phyloP scores from a whole-genome alignment of 2,888 invertebrate genomes.

The Gerosis bhagava region DNA sequence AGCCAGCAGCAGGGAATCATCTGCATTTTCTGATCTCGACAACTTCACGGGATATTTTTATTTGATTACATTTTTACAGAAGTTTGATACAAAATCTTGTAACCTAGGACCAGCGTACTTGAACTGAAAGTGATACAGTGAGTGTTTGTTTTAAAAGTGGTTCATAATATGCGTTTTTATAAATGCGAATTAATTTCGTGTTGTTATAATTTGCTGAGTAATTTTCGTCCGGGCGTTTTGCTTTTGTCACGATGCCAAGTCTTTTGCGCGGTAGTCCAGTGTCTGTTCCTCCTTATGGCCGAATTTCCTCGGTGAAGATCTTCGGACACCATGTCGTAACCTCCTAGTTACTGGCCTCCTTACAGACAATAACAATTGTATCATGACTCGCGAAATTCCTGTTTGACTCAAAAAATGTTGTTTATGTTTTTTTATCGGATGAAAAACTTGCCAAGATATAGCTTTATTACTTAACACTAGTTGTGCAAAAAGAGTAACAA shows the following conservation, averaged over 20 bases:
- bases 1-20: too few species aligned
- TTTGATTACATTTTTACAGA: conserved; percentile 30
- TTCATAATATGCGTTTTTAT: conserved; percentile 16
- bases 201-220: conserved; percentile 41
- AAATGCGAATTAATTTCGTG: conserved; percentile 29
- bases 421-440: too few species aligned
- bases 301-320: too few species aligned
- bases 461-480: too few species aligned
- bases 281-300: conserved; percentile 12
- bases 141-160: conserved; percentile 15
- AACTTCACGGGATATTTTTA: conserved; percentile 36
- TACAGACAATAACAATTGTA: too few species aligned
- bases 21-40: conserved; percentile 16
- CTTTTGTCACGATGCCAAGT: conserved; percentile 44
- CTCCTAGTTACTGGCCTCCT: too few species aligned
- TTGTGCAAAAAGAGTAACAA: too few species aligned
- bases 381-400: too few species aligned
- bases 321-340: too few species aligned
- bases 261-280: conserved; percentile 30
- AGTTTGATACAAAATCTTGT: conserved; percentile 24
- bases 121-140: conserved; percentile 13
- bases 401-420: too few species aligned
- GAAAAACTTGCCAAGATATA: too few species aligned
- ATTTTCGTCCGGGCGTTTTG: conserved; percentile 36
- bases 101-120: conserved; percentile 7